Percentiles rank a stretch among this genome's conserved stretches.
phyloP scores from a whole-genome alignment of 2,113 vertebrate species.

The Heterotis niloticus region DNA sequence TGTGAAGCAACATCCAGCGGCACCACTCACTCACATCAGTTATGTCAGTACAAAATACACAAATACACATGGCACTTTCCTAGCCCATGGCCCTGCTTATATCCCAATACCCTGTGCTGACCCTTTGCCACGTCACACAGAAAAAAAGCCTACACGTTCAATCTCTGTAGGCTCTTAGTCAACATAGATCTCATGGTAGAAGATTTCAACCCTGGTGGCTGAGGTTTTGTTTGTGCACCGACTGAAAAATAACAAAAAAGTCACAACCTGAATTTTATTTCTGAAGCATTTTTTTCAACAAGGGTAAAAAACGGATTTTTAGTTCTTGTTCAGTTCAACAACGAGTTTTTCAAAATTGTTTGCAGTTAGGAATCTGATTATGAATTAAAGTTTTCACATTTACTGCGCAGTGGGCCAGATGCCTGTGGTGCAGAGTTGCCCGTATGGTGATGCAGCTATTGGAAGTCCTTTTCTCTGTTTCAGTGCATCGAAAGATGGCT shows the following conservation, averaged over 20 bases:
- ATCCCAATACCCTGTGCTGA: background rate
- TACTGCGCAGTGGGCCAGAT: background rate
- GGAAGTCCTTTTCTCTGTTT: conserved; percentile 23
- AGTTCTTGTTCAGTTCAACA: too few relatives aligned
- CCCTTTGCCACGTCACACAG: background rate
- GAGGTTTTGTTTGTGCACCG: too few relatives aligned
- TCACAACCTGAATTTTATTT: too few relatives aligned
- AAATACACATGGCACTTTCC: background rate
- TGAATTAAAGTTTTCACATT: background rate
- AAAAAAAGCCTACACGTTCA: background rate
- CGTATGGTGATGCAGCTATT: background rate
- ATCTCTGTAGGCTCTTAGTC: too few relatives aligned
- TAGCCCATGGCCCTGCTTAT: background rate
- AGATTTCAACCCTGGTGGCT: too few relatives aligned
- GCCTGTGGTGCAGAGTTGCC: background rate
- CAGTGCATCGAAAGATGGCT: conserved; percentile 57
- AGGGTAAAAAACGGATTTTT: too few relatives aligned
- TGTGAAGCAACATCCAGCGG: conserved; percentile 54
- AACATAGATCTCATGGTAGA: too few relatives aligned
- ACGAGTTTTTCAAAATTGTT: too few relatives aligned
- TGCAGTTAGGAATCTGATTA: too few relatives aligned
- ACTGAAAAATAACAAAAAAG: too few relatives aligned
- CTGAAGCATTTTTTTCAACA: too few relatives aligned
- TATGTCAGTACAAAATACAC: background rate
- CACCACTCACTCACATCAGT: conserved; percentile 54